Base-by-base conservation (phyloP, 2,888 invertebrate genomes). In the Drosophila prolongata region DNA sequence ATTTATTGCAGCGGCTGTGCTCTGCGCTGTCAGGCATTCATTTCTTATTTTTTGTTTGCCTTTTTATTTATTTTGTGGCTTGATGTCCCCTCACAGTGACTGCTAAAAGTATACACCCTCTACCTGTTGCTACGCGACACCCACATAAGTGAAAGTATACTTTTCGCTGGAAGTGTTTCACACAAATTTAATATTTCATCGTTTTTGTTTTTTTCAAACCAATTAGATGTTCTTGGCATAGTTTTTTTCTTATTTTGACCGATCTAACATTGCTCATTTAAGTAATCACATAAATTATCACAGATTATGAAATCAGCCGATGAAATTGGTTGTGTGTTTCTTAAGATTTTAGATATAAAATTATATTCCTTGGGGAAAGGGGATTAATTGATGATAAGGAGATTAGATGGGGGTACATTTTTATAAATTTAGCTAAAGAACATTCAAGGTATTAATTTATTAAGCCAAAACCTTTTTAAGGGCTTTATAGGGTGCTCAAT, bases 201-300 rank as follows among this genome's bases (percentile, higher is more conserved):
- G 54, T 75, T 19, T 14, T 58, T 34, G 72, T 44, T 50, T 59
- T 65, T 27, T 54, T 62, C 50, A 61, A 66, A 81, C 81, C 84
- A 82, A 81, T 82, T 84, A 84, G 70, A 77, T 78, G 81, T 84
- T 82, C 84, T 82, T 82, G 84, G 82, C 82, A 84, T 81, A 84
- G 82, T 83, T 82, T 79, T 79, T 69, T 64, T 64, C 50, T 34
- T 37, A 46, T 71, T 57, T 64, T 46, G 58, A 52, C 35, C 53
- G 55, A 75, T 53, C 55, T 66, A 77, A 76, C 80, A 77, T 82
- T 76, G 76, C 80, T 78, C 81, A 84, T 82, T 81, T 80, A 84
- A 82, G 84, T 84, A 81, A 84, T 84, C 84, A 78, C 72, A 82
- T 82, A 82, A 82, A 82, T 82, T 84, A 82, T 84, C 66, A 35